phyloP scores from a whole-genome alignment of 2,113 vertebrate species.

The Rhea americana region DNA sequence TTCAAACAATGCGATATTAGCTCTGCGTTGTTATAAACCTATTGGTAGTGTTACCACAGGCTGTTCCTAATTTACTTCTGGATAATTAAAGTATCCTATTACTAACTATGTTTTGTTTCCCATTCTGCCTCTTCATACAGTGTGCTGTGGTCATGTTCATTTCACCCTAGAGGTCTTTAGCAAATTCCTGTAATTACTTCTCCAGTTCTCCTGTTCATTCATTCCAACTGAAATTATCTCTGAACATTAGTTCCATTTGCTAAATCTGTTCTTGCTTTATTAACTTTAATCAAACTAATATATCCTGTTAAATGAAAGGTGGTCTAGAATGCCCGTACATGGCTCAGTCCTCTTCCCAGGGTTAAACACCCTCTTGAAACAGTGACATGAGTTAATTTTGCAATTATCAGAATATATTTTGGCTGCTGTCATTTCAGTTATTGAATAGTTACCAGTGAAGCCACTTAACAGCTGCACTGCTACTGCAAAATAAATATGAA shows the following conservation, averaged over 20 bases:
- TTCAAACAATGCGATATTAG: neutral
- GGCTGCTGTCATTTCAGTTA: neutral
- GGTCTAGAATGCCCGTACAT: constrained; percentile 36
- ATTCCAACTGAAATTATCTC: constrained; percentile 48
- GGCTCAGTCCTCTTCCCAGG: constrained; percentile 1
- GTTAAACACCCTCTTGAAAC: constrained; percentile 43
- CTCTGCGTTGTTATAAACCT: neutral
- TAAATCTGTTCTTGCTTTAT: constrained; percentile 66
- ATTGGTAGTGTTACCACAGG: neutral
- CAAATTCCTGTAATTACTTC: constrained; percentile 57
- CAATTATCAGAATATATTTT: neutral
- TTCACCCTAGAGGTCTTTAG: constrained; percentile 58
- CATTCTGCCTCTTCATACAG: neutral
- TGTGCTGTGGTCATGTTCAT: constrained; percentile 31
- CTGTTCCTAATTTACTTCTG: constrained; percentile 30
- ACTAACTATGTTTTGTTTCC: constrained; percentile 8
- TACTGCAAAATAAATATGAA: neutral
- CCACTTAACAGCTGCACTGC: neutral
- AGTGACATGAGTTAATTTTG: neutral
- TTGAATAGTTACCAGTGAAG: constrained; percentile 3
- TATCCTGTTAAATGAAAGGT: constrained; percentile 44
- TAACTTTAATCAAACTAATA: constrained; percentile 65
- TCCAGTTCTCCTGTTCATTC: constrained; percentile 43
- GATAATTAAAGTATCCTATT: constrained; percentile 53
- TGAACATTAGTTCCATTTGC: constrained; percentile 50